Conservation (phyloP, 2,888 invertebrate genomes). For the Baronia brevicornis region DNA sequence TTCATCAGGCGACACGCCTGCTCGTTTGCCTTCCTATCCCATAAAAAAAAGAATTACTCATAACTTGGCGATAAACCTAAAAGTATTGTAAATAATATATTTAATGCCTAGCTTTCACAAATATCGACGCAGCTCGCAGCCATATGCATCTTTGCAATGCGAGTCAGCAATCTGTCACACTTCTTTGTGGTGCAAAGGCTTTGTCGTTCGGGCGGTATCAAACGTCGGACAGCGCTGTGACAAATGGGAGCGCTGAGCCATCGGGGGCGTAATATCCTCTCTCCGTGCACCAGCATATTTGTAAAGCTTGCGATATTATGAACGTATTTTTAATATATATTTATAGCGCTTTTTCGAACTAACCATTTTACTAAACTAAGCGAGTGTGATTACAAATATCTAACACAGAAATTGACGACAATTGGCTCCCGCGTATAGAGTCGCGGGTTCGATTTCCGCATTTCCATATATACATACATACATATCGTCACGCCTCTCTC, state of each 20-base stretch:
- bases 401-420: too few relatives aligned
- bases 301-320: constrained; percentile 18
- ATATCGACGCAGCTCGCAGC: constrained; percentile 12
- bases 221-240: constrained; percentile 37
- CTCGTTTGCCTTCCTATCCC: too few relatives aligned
- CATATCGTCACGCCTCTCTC: too few relatives aligned
- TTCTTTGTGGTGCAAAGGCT: constrained; percentile 21
- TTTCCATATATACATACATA: too few relatives aligned
- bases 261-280: constrained; percentile 56
- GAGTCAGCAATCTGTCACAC: constrained; percentile 21
- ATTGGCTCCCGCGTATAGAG: too few relatives aligned
- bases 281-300: constrained; percentile 35
- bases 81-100: neutral
- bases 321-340: constrained; percentile 8
- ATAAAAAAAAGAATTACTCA: too few relatives aligned
- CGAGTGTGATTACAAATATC: too few relatives aligned
- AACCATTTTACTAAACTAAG: too few relatives aligned
- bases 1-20: too few relatives aligned
- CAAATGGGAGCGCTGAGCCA: constrained; percentile 54
- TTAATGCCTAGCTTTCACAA: neutral
- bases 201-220: constrained; percentile 26
- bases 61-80: too few relatives aligned
- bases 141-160: constrained; percentile 10
- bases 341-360: neutral
- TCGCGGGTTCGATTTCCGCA: too few relatives aligned